Conservation (phyloP, 53 echinoderm and acorn worm species). For the Temnopleurus reevesii region DNA sequence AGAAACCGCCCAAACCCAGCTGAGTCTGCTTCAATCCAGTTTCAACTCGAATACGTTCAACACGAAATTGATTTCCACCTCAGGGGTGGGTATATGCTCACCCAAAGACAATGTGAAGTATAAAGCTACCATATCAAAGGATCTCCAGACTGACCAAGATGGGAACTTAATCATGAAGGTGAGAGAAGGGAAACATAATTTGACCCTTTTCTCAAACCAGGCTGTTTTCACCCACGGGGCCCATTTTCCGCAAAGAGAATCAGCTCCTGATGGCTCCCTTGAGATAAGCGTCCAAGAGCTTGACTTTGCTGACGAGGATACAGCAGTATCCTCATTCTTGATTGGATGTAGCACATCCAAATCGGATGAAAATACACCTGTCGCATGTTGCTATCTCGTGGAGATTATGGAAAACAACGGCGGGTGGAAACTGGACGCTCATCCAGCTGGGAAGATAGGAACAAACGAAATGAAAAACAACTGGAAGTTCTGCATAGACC, state of each 20-base stretch:
- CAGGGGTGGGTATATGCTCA: neutral
- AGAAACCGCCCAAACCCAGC: neutral
- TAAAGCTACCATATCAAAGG: neutral
- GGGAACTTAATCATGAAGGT: slow-evolving; percentile 24
- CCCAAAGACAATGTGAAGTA: neutral
- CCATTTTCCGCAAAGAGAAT: slow-evolving; percentile 17
- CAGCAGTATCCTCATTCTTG: neutral
- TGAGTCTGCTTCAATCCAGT: slow-evolving; percentile 29
- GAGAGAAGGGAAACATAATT: neutral
- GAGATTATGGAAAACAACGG: neutral
- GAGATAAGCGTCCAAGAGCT: slow-evolving; percentile 1
- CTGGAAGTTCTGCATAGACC: neutral
- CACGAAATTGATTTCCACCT: neutral
- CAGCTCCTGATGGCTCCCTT: slow-evolving; percentile 10
- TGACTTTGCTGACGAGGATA: neutral
- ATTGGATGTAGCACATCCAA: slow-evolving; percentile 23
- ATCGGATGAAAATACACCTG: neutral
- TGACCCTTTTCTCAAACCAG: slow-evolving; percentile 19
- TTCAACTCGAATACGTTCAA: slow-evolving; percentile 25
- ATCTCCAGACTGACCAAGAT: neutral
- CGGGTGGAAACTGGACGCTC: neutral
- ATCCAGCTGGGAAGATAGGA: slow-evolving; percentile 20
- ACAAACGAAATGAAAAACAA: neutral
- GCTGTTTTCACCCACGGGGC: slow-evolving; percentile 1
- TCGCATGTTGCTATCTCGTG: slow-evolving; percentile 26